Evolutionary conservation across 1,140 invertebrate genomes (phyloP), one percentile per base, ranked within the genome.

Genomic region (Neodiprion virginianus): DNA sequence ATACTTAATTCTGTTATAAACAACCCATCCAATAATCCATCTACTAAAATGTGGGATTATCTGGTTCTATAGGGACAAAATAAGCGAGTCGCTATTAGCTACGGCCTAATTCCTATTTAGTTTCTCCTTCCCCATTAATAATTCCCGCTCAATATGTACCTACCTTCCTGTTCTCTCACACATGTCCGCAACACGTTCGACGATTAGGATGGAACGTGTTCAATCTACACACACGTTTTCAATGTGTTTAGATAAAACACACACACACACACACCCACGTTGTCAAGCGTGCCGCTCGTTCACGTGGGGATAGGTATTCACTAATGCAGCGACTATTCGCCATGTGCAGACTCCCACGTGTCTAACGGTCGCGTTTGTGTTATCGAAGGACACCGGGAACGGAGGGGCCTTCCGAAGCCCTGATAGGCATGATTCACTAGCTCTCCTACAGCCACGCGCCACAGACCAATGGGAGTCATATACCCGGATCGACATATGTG

Each of bases 261-360:
- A 61, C 11, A 17, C n/a, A 61, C 7, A 7, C 11, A 4, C 53
- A 7, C 11, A 61, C 17, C 17, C 53, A 14, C 8, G 53, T 8
- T 12, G 53, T 5, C 11, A 61, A 40, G 28, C 28, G 28, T 40
- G 28, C 28, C 28, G 28, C 28, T 40, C 28, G 28, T 40, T 40
- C 28, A 40, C 28, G 53, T 5, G 53, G 53, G 53, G 53, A 17
- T 17, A 61, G n/a, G 53, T 5, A 61, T 17, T 40, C 28, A 40
- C 28, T 40, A 40, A 40, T 40, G 28, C 28, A 40, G 28, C 28
- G 5, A 61, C n/a, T 61, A 61, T 61, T 61, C 53, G 53, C 53
- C 53, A 61, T 61, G 53, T 61, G 53, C 53, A 61, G n/a, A 61
- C 53, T 61, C 53, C 53, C 53, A 61, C 53, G 53, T 61, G 53